Evolutionary conservation across 2,113 vertebrate genomes (phyloP).

Genomic region (Nipponia nippon): DNA sequence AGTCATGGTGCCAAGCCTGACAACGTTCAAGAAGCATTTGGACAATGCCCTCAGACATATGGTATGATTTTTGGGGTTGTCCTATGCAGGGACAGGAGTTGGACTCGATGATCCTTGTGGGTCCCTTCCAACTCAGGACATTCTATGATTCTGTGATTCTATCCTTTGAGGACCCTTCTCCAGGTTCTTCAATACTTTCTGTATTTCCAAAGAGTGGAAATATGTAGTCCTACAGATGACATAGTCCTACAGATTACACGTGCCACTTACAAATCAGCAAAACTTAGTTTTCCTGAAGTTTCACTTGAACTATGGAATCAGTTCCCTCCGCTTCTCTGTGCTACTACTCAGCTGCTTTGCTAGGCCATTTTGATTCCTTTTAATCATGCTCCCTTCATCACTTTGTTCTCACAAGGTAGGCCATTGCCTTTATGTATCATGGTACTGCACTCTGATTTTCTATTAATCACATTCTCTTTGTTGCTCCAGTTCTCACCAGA

Average conservation of each 20-base stretch:
- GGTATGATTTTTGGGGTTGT: too few species aligned
- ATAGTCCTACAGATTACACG: neutral
- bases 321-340: neutral
- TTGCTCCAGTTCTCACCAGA: neutral
- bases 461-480: neutral
- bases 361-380: neutral
- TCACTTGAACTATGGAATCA: neutral
- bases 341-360: neutral
- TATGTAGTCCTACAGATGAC: neutral
- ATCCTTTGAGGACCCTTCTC: neutral
- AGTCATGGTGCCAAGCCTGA: too few species aligned
- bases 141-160: too few species aligned
- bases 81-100: too few species aligned
- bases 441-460: neutral
- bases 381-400: neutral
- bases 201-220: neutral
- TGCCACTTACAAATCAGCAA: neutral
- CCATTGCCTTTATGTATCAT: neutral
- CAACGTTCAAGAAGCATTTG: too few species aligned
- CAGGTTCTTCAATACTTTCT: neutral
- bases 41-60: too few species aligned
- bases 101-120: too few species aligned
- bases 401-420: neutral
- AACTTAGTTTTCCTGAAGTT: neutral
- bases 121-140: too few species aligned